A percentile compares a stretch with the other conserved stretches of the same genome.
Evolutionary conservation across 1,140 invertebrate genomes (phyloP).

Genomic region (Drosophila repleta): DNA sequence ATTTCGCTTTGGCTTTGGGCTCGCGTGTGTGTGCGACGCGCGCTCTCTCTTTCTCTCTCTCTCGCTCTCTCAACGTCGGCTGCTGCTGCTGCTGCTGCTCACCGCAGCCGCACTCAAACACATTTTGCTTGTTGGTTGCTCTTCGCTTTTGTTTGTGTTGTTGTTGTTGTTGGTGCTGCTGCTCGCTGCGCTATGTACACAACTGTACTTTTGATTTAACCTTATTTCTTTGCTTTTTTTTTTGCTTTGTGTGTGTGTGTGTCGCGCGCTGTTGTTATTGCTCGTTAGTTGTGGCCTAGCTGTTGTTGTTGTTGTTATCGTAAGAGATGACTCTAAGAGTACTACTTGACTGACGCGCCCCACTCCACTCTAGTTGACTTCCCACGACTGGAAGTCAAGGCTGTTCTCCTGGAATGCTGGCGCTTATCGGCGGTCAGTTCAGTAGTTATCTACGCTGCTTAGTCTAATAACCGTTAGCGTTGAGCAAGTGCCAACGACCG

Average conservation of each 20-base stretch:
- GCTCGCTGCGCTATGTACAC: slow-evolving; percentile 79
- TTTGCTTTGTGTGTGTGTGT: slow-evolving; percentile 46
- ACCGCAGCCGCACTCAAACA: slow-evolving; percentile 77
- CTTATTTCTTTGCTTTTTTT: slow-evolving; percentile 77
- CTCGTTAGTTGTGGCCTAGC: slow-evolving; percentile 26
- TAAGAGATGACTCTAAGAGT: slow-evolving; percentile 37
- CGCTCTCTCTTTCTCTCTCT: slow-evolving; percentile 69
- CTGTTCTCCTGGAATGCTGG: slow-evolving; percentile 11
- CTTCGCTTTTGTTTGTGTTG: slow-evolving; percentile 69
- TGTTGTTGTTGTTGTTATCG: slow-evolving; percentile 30
- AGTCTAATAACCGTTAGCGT: neutral
- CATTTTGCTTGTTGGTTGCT: slow-evolving; percentile 72
- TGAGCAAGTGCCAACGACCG: slow-evolving; percentile 50
- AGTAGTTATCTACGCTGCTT: slow-evolving; percentile 4
- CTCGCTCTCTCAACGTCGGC: slow-evolving; percentile 51
- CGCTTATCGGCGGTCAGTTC: slow-evolving; percentile 25
- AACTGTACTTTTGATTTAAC: slow-evolving; percentile 83
- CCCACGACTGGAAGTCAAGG: slow-evolving; percentile 10
- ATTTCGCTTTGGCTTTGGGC: slow-evolving; percentile 60
- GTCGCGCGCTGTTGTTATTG: slow-evolving; percentile 38
- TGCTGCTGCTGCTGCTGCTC: slow-evolving; percentile 50
- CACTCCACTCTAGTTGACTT: neutral
- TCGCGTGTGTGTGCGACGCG: slow-evolving; percentile 74
- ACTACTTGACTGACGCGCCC: slow-evolving; percentile 19
- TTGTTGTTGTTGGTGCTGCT: slow-evolving; percentile 63